A percentile compares a stretch with the other conserved stretches of the same genome.
These are phyloP conservation scores for Dorcus hopei DNA, from an alignment of 2,888 invertebrate genomes.

Conservation along the genomic window DNA sequence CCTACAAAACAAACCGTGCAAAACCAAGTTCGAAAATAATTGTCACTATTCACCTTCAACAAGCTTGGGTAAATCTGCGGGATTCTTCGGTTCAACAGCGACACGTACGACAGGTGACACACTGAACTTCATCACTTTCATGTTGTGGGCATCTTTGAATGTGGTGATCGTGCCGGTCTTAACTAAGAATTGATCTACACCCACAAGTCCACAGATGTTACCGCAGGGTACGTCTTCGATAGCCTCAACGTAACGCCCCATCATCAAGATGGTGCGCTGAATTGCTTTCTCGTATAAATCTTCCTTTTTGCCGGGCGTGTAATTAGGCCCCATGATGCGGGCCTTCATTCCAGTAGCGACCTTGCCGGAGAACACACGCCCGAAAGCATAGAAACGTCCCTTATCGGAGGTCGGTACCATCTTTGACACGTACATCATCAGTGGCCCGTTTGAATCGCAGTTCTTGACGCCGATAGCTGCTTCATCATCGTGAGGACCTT, in stretches of 20 bases:
- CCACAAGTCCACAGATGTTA: conserved; percentile 99
- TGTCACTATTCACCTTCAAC: conserved; percentile 75
- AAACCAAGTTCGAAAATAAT: not conserved
- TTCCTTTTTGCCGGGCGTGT: conserved; percentile 95
- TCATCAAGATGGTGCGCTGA: conserved; percentile 99
- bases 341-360: conserved; percentile 86
- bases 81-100: conserved; percentile 99
- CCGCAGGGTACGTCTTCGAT: conserved; percentile 98
- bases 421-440: conserved; percentile 99
- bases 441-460: conserved; percentile 94
- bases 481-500: conserved; percentile 71
- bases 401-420: conserved; percentile 99
- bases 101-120: conserved; percentile 99
- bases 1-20: conserved; percentile 45
- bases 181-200: conserved; percentile 98
- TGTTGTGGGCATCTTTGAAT: conserved; percentile 98
- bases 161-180: conserved; percentile 99
- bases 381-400: conserved; percentile 99
- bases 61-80: conserved; percentile 97
- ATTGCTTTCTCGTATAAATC: conserved; percentile 99
- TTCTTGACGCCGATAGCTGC: conserved; percentile 84
- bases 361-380: conserved; percentile 98
- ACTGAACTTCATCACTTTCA: conserved; percentile 99
- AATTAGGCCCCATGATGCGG: conserved; percentile 99
- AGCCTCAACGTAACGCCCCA: conserved; percentile 99